Base-by-base conservation (phyloP, 1,140 invertebrate genomes). In the Musca vetustissima region DNA sequence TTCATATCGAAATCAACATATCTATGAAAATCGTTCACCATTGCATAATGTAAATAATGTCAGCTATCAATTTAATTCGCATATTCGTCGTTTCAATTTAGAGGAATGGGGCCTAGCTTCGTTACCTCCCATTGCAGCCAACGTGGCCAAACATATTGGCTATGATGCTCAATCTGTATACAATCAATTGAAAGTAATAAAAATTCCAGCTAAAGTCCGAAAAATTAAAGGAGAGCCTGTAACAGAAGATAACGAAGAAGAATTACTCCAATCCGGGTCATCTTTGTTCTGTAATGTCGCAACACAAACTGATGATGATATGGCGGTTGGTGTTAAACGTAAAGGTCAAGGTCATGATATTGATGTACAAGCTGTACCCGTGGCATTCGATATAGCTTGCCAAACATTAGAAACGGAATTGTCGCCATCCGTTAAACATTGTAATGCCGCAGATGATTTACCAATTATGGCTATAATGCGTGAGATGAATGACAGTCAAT, bases 1-100 rank as follows among this genome's bases (percentile, higher is more conserved):
- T 50, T 67, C 69, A 0, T 64, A 67, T 67, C 19, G 59, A 1
- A 66, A 21, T 2, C 69, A 70, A 17, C 69, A 67, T 14, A 67
- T 70, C 17, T 67, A 70, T 50, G 69, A 70, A 17, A 70, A 70
- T 67, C 69, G 69, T 50, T 70, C 69, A 7, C 69, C 69, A 2
- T 25, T 70, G 4, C 64, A 70, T 28, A 70, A 53, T 17, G 48
- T 70, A 13, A 70, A 70, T 25, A 70, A 70, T 53, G 69, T 70
- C 4, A 21, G 3, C 15, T 70, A 67, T 43, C 53, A 66, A 47
- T 70, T 70, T 25, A 70, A 70, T 43, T 70, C 69, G 7, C 52
- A 64, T 22, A 47, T 24, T 28, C 49, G 22, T 7, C 65, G 53
- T 4, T 64, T 64, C n/a, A 70, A 70, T 13, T 9, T 70, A 19